Evolutionary conservation across 2,888 invertebrate genomes (phyloP), one percentile per base, ranked within the genome.

Genomic region (Clunio marinus): DNA sequence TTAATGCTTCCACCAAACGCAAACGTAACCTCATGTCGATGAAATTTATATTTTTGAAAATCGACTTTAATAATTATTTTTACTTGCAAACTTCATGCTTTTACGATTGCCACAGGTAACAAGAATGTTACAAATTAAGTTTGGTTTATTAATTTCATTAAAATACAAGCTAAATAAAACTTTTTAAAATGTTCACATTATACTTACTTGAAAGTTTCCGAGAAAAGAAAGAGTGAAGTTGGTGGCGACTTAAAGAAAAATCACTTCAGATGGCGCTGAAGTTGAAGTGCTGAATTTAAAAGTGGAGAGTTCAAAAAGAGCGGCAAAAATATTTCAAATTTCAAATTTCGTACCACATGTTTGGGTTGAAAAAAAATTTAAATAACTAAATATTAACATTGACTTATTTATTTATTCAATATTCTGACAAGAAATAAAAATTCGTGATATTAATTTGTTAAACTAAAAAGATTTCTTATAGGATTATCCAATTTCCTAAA

Each of bases 331-430:
- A 5, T 8, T 32, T 32, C 32, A 32, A 32, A 32, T 32, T 32
- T 32, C n/a, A 10, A 32, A 32, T 32, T 32, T 32, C 32, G 10
- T 32, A n/a, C n/a, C n/a, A n/a, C 79, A 77, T 68, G n/a, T n/a
- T n/a, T n/a, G n/a, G n/a, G n/a, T n/a, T n/a, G n/a, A n/a, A n/a
- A n/a, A n/a, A n/a, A n/a, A n/a, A n/a, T n/a, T n/a, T n/a, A n/a
- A n/a, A n/a, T n/a, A n/a, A n/a, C n/a, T n/a, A n/a, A n/a, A n/a
- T n/a, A n/a, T n/a, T n/a, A n/a, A n/a, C n/a, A n/a, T n/a, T n/a
- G n/a, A n/a, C n/a, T n/a, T n/a, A n/a, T n/a, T n/a, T n/a, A n/a
- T n/a, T n/a, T n/a, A n/a, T n/a, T n/a, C n/a, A n/a, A n/a, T n/a
- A n/a, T n/a, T n/a, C n/a, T n/a, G n/a, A n/a, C n/a, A n/a, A n/a